Conservation (phyloP, 1,140 invertebrate genomes). For the Plectus sambesii region DNA sequence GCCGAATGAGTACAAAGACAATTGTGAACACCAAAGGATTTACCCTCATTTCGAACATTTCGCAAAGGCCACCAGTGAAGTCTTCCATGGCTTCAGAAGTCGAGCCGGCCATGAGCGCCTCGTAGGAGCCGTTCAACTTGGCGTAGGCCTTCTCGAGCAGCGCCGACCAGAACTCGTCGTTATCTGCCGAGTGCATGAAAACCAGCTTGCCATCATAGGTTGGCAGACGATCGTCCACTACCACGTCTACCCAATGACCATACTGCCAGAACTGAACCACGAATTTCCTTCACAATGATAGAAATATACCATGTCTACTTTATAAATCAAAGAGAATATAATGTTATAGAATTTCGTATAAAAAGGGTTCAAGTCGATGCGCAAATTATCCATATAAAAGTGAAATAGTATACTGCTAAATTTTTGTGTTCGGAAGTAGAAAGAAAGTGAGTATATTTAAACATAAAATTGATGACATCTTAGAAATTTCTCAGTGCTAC, state of each 20-base stretch:
- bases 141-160: conserved; percentile 71
- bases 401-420: no score
- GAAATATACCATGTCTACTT: no score
- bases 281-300: no score
- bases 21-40: conserved; percentile 60
- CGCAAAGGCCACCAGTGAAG: conserved; percentile 91
- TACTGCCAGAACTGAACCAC: conserved; percentile 47
- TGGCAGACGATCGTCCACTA: conserved; percentile 64
- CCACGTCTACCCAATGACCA: conserved; percentile 58
- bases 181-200: conserved; percentile 59
- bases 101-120: conserved; percentile 88
- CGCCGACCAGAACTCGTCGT: conserved; percentile 66
- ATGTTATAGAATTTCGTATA: no score
- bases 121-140: conserved; percentile 91
- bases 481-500: no score
- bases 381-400: no score
- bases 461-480: no score
- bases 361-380: no score
- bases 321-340: no score
- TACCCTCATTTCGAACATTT: conserved; percentile 70
- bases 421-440: no score
- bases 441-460: no score
- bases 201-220: conserved; percentile 60
- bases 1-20: conserved; percentile 79
- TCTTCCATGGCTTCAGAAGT: conserved; percentile 98